Percentiles rank a stretch among this genome's conserved stretches.
Evolutionary conservation across 92 coral and sea anemone genomes (phyloP).

Genomic region (Paragorgia papillata): DNA sequence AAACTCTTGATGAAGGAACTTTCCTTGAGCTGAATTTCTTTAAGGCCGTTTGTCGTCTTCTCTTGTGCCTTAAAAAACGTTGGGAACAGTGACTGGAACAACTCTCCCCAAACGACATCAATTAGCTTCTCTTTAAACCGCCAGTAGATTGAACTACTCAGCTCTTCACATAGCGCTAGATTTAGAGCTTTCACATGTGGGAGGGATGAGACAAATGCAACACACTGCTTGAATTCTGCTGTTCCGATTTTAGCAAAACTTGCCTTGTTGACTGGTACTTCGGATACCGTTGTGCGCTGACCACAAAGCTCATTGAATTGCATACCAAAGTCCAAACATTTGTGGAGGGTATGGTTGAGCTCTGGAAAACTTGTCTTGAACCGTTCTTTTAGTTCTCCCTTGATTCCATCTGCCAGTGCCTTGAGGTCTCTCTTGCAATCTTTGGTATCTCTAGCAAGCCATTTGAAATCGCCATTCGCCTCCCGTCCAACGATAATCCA

Average conservation of each 20-base stretch:
- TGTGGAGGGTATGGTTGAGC: background rate
- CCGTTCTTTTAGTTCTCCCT: background rate
- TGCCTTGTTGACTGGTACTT: constrained; percentile 22
- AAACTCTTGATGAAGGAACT: constrained; percentile 23
- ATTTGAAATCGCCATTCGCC: constrained; percentile 2
- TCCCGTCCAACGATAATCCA: constrained; percentile 36
- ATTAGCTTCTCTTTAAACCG: constrained; percentile 12
- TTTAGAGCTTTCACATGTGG: constrained; percentile 18
- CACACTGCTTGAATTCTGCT: constrained; percentile 28
- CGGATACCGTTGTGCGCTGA: background rate
- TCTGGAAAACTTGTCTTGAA: constrained; percentile 27
- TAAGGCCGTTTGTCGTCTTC: background rate
- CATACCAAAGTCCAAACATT: constrained; percentile 15
- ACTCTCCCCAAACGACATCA: constrained; percentile 22
- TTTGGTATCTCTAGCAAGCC: constrained; percentile 10
- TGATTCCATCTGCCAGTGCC: constrained; percentile 9
- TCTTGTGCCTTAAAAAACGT: background rate
- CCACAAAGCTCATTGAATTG: constrained; percentile 13
- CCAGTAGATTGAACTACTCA: constrained; percentile 28
- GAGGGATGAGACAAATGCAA: constrained; percentile 12
- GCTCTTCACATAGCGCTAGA: constrained; percentile 37
- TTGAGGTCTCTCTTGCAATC: constrained; percentile 12
- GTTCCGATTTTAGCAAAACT: constrained; percentile 3
- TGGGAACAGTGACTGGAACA: background rate
- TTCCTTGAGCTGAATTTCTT: constrained; percentile 2